A percentile compares a stretch with the other conserved stretches of the same genome.
Evolutionary conservation across 2,888 invertebrate species (phyloP).

Genomic region (Atethmia centrago): DNA sequence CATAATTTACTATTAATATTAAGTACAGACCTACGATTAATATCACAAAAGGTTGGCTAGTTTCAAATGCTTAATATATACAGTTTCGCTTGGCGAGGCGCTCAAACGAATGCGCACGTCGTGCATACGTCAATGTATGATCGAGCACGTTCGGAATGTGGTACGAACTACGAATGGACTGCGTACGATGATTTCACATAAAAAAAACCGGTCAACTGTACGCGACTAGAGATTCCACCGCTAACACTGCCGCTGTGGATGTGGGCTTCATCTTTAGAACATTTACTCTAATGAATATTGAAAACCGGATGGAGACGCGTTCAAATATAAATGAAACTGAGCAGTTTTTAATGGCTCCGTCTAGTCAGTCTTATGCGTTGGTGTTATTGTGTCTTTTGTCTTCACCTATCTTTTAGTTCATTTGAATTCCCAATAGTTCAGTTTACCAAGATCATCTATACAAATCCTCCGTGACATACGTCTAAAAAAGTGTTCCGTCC

Average conservation of each 20-base stretch:
- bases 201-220: conserved; percentile 65
- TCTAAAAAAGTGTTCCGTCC: neutral
- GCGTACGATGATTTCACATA: conserved; percentile 56
- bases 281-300: conserved; percentile 59
- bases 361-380: neutral
- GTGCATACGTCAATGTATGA: conserved; percentile 68
- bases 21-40: conserved; percentile 47
- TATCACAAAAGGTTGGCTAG: conserved; percentile 62
- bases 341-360: conserved; percentile 23
- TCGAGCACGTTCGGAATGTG: conserved; percentile 68
- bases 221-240: conserved; percentile 46
- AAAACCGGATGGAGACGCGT: conserved; percentile 56
- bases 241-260: conserved; percentile 40
- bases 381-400: conserved; percentile 12
- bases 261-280: conserved; percentile 58
- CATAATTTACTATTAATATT: conserved; percentile 50
- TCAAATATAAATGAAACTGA: conserved; percentile 45
- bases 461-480: neutral
- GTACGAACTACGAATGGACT: conserved; percentile 49
- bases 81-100: conserved; percentile 64
- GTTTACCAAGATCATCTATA: neutral
- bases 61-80: conserved; percentile 64
- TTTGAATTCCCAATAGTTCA: neutral
- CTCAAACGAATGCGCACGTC: conserved; percentile 60
- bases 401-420: neutral